These are phyloP conservation scores for Rhagium mordax DNA, from an alignment of 2,888 invertebrate species.

Conservation along the genomic window DNA sequence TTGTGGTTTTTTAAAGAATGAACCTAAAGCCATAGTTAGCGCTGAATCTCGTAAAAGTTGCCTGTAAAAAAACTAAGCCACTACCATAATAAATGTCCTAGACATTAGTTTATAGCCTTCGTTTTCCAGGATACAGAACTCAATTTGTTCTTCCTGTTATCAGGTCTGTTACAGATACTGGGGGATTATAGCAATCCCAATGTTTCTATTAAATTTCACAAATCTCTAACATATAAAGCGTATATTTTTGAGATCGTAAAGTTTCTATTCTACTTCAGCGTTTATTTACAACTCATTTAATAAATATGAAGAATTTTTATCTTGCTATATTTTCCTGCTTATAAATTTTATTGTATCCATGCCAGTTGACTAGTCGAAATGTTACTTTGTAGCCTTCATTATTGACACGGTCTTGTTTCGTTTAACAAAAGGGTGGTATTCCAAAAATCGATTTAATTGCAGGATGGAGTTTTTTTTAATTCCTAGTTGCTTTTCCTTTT, in stretches of 20 bases:
- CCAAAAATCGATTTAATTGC: too few relatives aligned
- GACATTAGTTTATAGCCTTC: conserved; percentile 51
- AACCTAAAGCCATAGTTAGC: not conserved
- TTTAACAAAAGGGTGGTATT: too few relatives aligned
- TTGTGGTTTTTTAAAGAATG: not conserved
- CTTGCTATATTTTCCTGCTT: not conserved
- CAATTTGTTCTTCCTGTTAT: conserved; percentile 53
- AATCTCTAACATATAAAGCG: conserved; percentile 9
- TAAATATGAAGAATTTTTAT: not conserved
- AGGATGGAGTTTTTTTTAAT: too few relatives aligned
- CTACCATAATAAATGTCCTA: conserved; percentile 51
- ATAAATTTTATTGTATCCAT: not conserved
- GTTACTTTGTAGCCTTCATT: not conserved
- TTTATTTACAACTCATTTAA: conserved; percentile 10
- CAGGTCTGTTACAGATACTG: conserved; percentile 46
- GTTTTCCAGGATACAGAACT: conserved; percentile 49
- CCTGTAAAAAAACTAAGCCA: conserved; percentile 38
- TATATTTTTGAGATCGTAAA: conserved; percentile 1
- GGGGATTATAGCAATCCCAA: conserved; percentile 44
- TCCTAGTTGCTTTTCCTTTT: too few relatives aligned
- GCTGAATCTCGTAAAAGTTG: conserved; percentile 21
- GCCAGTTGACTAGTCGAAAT: not conserved
- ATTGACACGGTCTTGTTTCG: too few relatives aligned
- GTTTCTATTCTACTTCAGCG: not conserved
- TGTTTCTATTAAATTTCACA: conserved; percentile 50